phyloP scores from a whole-genome alignment of 2,888 invertebrate species.

The Cephus rjabovi region DNA sequence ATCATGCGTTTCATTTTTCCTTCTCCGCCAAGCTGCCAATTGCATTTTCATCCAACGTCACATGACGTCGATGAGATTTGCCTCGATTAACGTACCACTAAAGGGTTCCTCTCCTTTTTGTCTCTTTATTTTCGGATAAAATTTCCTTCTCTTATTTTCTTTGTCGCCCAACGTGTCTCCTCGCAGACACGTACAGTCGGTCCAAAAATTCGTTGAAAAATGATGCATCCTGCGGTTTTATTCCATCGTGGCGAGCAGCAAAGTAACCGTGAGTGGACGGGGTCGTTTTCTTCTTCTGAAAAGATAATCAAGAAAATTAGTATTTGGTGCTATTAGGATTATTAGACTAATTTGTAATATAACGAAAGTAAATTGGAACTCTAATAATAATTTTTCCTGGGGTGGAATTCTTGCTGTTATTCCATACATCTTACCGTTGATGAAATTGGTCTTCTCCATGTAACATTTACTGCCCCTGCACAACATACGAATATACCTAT shows the following conservation, averaged over 20 bases:
- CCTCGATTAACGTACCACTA: not conserved
- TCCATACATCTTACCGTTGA: too few relatives aligned
- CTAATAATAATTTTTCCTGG: not conserved
- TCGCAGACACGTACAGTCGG: not conserved
- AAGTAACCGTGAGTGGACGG: not conserved
- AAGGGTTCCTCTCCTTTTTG: not conserved
- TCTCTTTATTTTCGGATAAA: not conserved
- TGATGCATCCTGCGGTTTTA: not conserved
- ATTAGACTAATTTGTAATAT: not conserved
- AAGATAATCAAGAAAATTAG: not conserved
- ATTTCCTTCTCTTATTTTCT: not conserved
- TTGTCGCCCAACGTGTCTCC: not conserved
- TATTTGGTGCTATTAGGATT: not conserved
- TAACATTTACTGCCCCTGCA: not conserved
- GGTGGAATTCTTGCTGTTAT: not conserved
- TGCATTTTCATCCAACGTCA: not conserved
- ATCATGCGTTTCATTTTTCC: not conserved
- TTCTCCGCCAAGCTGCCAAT: not conserved
- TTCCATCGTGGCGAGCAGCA: not conserved
- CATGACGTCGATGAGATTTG: not conserved
- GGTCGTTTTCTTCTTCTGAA: not conserved
- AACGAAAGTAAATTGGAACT: not conserved
- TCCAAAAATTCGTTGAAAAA: not conserved
- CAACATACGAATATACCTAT: not conserved
- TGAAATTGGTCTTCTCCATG: not conserved